Percentiles rank a stretch among this genome's conserved stretches.
These are phyloP conservation scores for Trachurus trachurus DNA, from an alignment of 2,797 vertebrate genomes.

Conservation along the genomic window DNA sequence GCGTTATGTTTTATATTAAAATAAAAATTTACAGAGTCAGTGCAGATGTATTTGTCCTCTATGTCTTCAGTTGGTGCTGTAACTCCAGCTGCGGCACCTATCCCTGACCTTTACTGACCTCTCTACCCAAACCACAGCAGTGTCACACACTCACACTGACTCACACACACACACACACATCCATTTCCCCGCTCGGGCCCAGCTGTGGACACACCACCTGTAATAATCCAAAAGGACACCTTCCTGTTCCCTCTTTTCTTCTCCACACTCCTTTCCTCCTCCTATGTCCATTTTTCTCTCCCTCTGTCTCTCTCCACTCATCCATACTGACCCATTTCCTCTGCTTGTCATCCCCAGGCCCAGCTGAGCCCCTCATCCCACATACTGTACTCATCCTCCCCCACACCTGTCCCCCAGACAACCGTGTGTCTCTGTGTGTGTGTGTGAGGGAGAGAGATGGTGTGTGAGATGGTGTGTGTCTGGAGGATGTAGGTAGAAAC, in stretches of 20 bases:
- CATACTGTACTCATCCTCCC: slow-evolving; percentile 65
- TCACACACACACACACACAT: slow-evolving; percentile 12
- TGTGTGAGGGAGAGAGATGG: slow-evolving; percentile 7
- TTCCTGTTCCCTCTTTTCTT: slow-evolving; percentile 63
- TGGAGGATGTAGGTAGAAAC: slow-evolving; percentile 34
- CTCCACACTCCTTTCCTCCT: slow-evolving; percentile 53
- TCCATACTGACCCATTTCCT: slow-evolving; percentile 85
- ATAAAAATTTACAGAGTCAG: too few species aligned
- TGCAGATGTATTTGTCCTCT: neutral
- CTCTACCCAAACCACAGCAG: slow-evolving; percentile 34
- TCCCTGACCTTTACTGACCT: slow-evolving; percentile 38
- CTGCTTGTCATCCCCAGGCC: slow-evolving; percentile 70
- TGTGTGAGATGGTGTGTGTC: slow-evolving; percentile 29
- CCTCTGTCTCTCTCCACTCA: slow-evolving; percentile 70
- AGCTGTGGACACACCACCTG: slow-evolving; percentile 77
- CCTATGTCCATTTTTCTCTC: slow-evolving; percentile 70
- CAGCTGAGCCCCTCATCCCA: slow-evolving; percentile 84
- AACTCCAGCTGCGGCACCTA: neutral
- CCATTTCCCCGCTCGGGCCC: slow-evolving; percentile 49
- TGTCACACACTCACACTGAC: slow-evolving; percentile 33
- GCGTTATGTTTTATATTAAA: neutral
- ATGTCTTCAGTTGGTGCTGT: neutral
- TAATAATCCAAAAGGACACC: slow-evolving; percentile 81
- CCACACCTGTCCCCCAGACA: slow-evolving; percentile 79
- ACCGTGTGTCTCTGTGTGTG: slow-evolving; percentile 18